Base-by-base conservation (phyloP, 2,888 invertebrate species). In the Protula sp. region DNA sequence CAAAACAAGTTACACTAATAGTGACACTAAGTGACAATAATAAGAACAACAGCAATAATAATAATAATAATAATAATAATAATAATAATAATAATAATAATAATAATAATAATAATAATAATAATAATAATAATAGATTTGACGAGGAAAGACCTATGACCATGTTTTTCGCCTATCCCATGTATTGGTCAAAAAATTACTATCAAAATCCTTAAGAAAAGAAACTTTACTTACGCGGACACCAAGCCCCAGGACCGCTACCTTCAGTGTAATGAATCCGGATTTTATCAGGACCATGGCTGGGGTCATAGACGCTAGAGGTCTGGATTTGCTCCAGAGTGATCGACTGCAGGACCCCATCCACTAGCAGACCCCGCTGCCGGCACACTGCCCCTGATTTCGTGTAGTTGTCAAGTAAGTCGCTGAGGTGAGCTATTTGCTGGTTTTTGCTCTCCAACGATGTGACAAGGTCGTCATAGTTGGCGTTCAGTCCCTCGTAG, bases 181-280 rank as follows among this genome's bases (percentile, higher is more conserved):
- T n/a, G n/a, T n/a, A n/a, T n/a, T n/a, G n/a, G n/a, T n/a, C n/a
- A n/a, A n/a, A n/a, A n/a, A n/a, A n/a, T n/a, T n/a, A n/a, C n/a
- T n/a, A n/a, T n/a, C n/a, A n/a, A n/a, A n/a, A n/a, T n/a, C n/a
- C n/a, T n/a, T n/a, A n/a, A n/a, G n/a, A n/a, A n/a, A n/a, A n/a
- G n/a, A n/a, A n/a, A n/a, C n/a, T n/a, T 4, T 53, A 26, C 53
- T 53, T 28, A 53, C 53, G 4, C 29, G 53, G 53, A 22, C 53
- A 53, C 53, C 53, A 53, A 27, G 53, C 53, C 3, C 53, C 53
- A 4, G 53, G 53, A n/a, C n/a, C n/a, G 53, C 4, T 27, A 14
- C 28, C 50, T 38, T 38, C 22, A 3, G 14, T 53, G 27, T 9
- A 29, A 22, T 50, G 5, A 9, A 53, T 29, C 28, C 53, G 14